A percentile compares a stretch with the other conserved stretches of the same genome.
These are phyloP conservation scores for Pseudorectes ferrugineus DNA, from an alignment of 2,113 vertebrate species.

Conservation along the genomic window DNA sequence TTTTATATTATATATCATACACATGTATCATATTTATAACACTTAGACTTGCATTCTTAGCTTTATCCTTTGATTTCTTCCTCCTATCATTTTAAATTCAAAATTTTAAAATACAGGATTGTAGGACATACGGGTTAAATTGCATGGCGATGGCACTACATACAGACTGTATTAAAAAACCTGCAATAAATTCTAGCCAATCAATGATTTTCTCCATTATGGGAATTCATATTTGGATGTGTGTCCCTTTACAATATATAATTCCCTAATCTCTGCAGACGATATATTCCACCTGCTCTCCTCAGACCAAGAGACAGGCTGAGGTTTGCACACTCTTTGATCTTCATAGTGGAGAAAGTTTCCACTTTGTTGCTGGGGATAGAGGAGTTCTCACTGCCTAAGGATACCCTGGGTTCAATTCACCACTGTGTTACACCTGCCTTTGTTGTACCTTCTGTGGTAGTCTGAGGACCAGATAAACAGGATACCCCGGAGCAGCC, in stretches of 20 bases:
- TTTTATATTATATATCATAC: not conserved
- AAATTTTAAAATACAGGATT: not conserved
- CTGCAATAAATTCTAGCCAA: not conserved
- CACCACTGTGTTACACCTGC: not conserved
- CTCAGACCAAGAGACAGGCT: not conserved
- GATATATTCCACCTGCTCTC: not conserved
- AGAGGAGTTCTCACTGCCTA: not conserved
- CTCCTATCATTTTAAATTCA: not conserved
- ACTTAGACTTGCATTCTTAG: not conserved
- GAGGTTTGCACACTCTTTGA: not conserved
- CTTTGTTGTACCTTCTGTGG: not conserved
- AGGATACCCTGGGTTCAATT: not conserved
- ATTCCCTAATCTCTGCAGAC: not conserved
- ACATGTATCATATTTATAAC: not conserved
- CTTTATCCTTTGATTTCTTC: not conserved
- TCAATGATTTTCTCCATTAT: not conserved
- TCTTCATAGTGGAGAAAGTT: not conserved
- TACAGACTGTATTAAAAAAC: not conserved
- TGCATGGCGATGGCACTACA: not conserved
- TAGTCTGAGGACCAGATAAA: not conserved
- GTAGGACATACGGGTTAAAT: not conserved
- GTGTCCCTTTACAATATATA: not conserved
- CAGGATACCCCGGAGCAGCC: not conserved
- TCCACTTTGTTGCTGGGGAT: not conserved
- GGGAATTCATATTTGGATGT: not conserved